Conservation (phyloP, 2,888 invertebrate genomes). For the Zaprionus obscuricornis region DNA sequence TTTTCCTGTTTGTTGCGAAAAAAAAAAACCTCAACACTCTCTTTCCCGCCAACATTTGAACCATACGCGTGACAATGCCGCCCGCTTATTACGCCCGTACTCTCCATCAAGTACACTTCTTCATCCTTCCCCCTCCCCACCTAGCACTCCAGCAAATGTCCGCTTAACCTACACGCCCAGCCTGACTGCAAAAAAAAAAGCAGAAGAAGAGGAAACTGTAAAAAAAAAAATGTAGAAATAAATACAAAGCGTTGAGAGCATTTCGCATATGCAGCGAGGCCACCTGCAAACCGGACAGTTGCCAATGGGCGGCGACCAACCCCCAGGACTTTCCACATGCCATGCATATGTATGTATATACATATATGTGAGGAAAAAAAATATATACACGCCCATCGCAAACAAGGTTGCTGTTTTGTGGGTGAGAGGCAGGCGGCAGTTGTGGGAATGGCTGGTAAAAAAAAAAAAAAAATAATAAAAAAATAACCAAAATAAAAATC, state of each 20-base stretch:
- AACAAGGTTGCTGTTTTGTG: slow-evolving; percentile 53
- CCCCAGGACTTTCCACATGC: slow-evolving; percentile 55
- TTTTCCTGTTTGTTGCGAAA: slow-evolving; percentile 62
- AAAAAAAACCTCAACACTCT: slow-evolving; percentile 28
- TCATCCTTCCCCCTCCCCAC: background rate
- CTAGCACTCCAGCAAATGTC: background rate
- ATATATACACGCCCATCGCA: slow-evolving; percentile 67
- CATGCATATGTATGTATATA: slow-evolving; percentile 29
- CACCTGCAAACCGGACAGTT: slow-evolving; percentile 78
- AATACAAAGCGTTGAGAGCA: slow-evolving; percentile 47
- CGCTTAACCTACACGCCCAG: slow-evolving; percentile 29
- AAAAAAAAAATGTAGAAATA: slow-evolving; percentile 26
- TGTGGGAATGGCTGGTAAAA: slow-evolving; percentile 6
- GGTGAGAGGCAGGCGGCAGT: slow-evolving; percentile 1
- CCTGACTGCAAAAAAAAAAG: slow-evolving; percentile 13
- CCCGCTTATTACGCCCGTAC: slow-evolving; percentile 64
- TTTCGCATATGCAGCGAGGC: slow-evolving; percentile 68
- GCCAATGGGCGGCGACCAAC: slow-evolving; percentile 76
- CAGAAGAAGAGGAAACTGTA: slow-evolving; percentile 22
- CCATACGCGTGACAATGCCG: slow-evolving; percentile 69
- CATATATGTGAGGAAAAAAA: slow-evolving; percentile 27
- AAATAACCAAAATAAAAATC: slow-evolving; percentile 45
- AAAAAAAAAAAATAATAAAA: slow-evolving; percentile 34
- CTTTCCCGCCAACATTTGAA: slow-evolving; percentile 4
- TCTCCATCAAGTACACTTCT: background rate